Evolutionary conservation across 2,888 invertebrate species (phyloP).

Genomic region (Eupithecia centaureata): DNA sequence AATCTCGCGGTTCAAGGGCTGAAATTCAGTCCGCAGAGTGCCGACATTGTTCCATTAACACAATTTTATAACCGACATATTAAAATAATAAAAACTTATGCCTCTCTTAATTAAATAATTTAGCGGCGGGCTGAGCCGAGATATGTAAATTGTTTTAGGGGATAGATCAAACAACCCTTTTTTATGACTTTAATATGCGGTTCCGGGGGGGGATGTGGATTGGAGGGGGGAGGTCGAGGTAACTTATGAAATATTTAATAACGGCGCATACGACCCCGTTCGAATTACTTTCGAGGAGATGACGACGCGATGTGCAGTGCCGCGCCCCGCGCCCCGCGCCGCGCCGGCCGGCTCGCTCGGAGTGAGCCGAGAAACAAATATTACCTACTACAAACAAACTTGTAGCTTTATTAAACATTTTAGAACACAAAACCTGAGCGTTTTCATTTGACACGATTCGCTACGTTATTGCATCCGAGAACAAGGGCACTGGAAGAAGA

Average conservation of each 20-base stretch:
- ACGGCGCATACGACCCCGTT: constrained; percentile 84
- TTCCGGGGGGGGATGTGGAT: constrained; percentile 69
- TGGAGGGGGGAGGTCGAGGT: constrained; percentile 63
- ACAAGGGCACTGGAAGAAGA: not conserved
- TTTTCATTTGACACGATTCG: constrained; percentile 41
- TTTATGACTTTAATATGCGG: constrained; percentile 85
- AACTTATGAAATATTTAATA: constrained; percentile 85
- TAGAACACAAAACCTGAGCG: constrained; percentile 43
- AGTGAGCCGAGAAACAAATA: constrained; percentile 66
- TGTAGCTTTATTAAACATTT: constrained; percentile 65
- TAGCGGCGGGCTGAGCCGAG: constrained; percentile 82
- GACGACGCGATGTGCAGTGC: constrained; percentile 79
- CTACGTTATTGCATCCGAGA: constrained; percentile 25
- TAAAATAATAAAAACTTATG: constrained; percentile 85
- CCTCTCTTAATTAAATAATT: constrained; percentile 85
- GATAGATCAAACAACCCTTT: constrained; percentile 85
- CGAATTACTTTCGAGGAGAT: constrained; percentile 84
- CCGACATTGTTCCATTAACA: constrained; percentile 80
- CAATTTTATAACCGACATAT: constrained; percentile 83
- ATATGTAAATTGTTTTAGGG: constrained; percentile 85
- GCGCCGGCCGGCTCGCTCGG: constrained; percentile 36
- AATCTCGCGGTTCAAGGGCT: constrained; percentile 67
- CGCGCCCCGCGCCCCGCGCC: constrained; percentile 40
- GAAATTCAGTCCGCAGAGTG: constrained; percentile 68
- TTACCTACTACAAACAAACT: constrained; percentile 66